phyloP scores from a whole-genome alignment of 2,797 vertebrate genomes.

The Myotis pilosus region DNA sequence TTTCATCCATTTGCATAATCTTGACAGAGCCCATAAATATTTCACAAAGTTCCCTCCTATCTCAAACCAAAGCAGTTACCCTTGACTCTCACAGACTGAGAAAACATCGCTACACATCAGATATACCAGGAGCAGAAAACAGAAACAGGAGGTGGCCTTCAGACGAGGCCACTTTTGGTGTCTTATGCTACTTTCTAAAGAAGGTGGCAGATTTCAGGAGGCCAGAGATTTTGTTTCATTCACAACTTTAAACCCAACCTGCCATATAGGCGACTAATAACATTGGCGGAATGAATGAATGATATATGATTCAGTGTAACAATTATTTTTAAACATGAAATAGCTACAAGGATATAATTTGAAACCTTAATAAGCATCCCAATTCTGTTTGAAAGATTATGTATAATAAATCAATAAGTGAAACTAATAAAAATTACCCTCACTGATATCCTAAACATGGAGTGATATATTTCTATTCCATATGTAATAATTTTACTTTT shows the following conservation, averaged over 20 bases:
- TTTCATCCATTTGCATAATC: not conserved
- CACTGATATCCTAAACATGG: not conserved
- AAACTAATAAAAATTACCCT: constrained; percentile 6
- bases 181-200: not conserved
- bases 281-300: not conserved
- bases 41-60: not conserved
- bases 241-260: not conserved
- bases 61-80: not conserved
- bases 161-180: not conserved
- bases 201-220: not conserved
- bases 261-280: not conserved
- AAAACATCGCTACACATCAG: accelerated
- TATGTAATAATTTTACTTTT: not conserved
- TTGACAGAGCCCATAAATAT: not conserved
- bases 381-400: constrained; percentile 14
- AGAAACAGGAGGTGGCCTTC: not conserved
- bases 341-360: not conserved
- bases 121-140: not conserved
- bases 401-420: not conserved
- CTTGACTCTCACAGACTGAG: not conserved
- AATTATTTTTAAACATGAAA: not conserved
- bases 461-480: not conserved
- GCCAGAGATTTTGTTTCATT: not conserved
- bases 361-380: not conserved
- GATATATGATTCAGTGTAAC: not conserved